Percentiles rank a stretch among this genome's conserved stretches.
phyloP scores from a whole-genome alignment of 2,113 vertebrate species.

The Heterochromis multidens region DNA sequence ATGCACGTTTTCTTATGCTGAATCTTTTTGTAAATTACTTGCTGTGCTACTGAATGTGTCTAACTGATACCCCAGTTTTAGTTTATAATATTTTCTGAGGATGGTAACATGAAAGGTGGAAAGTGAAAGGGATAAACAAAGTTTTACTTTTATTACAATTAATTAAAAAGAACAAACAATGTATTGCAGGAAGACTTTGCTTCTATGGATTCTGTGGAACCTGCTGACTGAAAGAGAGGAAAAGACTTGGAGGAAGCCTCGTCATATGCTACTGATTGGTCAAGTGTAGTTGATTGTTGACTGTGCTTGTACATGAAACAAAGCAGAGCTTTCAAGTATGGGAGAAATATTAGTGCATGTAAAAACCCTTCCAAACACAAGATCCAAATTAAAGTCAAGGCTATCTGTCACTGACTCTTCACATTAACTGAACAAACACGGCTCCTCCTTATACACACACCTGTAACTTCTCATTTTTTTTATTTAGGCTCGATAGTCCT shows the following conservation, averaged over 20 bases:
- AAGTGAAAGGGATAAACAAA: not conserved
- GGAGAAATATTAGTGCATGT: too few relatives aligned
- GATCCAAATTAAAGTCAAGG: not conserved
- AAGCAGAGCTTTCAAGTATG: not conserved
- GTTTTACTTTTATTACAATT: not conserved
- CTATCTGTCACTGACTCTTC: not conserved
- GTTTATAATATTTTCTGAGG: not conserved
- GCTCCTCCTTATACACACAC: not conserved
- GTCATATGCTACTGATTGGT: not conserved
- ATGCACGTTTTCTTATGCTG: not conserved
- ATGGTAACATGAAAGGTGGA: not conserved
- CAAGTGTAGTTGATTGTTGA: not conserved
- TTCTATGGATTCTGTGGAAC: not conserved
- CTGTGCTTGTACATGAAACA: not conserved
- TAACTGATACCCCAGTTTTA: not conserved
- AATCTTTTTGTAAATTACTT: not conserved
- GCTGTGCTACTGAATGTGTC: not conserved
- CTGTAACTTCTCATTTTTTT: not conserved
- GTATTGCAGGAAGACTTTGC: not conserved
- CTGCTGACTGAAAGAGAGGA: not conserved
- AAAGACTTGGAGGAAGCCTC: too few relatives aligned
- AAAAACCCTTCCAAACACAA: not conserved
- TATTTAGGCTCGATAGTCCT: not conserved
- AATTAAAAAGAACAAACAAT: not conserved
- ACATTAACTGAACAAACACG: not conserved